Evolutionary conservation across 2,113 vertebrate species (phyloP).

Genomic region (Athene cunicularia): DNA sequence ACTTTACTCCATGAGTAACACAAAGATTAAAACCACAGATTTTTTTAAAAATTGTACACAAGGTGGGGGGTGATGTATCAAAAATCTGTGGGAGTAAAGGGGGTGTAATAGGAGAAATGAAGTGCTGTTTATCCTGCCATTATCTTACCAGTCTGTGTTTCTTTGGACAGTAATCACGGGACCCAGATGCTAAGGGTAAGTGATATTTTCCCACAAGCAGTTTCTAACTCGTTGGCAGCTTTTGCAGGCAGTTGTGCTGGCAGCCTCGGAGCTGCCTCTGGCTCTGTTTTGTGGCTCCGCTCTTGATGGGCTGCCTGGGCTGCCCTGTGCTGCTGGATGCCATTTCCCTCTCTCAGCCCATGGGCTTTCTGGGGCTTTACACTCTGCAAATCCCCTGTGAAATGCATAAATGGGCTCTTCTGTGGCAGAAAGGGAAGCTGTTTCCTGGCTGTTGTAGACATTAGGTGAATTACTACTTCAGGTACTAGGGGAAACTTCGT

Average conservation of each 20-base stretch:
- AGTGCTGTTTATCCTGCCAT: constrained; percentile 56
- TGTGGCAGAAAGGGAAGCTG: background rate
- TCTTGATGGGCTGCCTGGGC: constrained; percentile 63
- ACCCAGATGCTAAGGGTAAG: constrained; percentile 81
- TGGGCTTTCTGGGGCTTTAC: constrained; percentile 52
- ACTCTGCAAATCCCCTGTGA: constrained; percentile 32
- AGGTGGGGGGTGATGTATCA: background rate
- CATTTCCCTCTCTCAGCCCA: constrained; percentile 58
- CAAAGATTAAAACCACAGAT: background rate
- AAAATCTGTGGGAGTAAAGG: background rate
- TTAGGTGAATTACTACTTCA: background rate
- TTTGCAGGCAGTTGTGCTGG: constrained; percentile 74
- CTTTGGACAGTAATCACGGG: constrained; percentile 73
- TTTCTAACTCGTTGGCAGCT: constrained; percentile 77
- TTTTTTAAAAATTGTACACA: background rate
- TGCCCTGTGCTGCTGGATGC: constrained; percentile 66
- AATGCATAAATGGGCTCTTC: constrained; percentile 45
- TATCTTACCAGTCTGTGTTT: constrained; percentile 67
- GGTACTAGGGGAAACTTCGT: constrained; percentile 7
- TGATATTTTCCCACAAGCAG: constrained; percentile 78
- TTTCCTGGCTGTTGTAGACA: background rate
- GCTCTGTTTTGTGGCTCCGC: constrained; percentile 66
- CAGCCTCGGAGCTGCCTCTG: constrained; percentile 68
- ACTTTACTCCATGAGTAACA: background rate
- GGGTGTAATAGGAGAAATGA: background rate